A percentile compares a stretch with the other conserved stretches of the same genome.
These are phyloP conservation scores for Clarias magur DNA, from an alignment of 2,113 vertebrate genomes.

Conservation along the genomic window DNA sequence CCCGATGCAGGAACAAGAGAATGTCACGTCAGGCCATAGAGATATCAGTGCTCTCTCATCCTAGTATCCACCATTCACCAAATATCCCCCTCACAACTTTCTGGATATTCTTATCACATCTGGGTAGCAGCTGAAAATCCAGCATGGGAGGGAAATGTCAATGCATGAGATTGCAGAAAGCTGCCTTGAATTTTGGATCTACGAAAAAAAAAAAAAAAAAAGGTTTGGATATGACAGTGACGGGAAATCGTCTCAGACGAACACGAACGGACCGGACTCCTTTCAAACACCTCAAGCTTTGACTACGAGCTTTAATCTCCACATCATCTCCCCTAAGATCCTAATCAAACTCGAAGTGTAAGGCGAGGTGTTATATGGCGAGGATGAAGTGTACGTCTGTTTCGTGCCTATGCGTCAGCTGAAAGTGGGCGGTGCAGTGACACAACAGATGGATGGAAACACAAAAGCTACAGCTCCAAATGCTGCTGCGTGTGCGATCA, in stretches of 20 bases:
- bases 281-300: not conserved
- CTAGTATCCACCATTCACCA: not conserved
- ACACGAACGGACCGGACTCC: not conserved
- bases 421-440: not conserved
- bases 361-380: not conserved
- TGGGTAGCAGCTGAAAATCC: slow-evolving; percentile 28
- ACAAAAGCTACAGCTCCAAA: slow-evolving; percentile 1
- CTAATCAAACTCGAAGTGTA: not conserved
- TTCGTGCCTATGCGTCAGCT: not conserved
- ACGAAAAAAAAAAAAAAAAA: not conserved
- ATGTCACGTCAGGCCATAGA: not conserved
- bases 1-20: not conserved
- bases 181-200: not conserved
- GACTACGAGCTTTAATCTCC: not conserved
- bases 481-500: not conserved
- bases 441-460: slow-evolving; percentile 22
- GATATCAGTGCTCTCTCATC: not conserved
- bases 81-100: not conserved
- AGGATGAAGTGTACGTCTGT: not conserved
- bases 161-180: not conserved
- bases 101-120: slow-evolving; percentile 3
- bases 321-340: not conserved
- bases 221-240: not conserved
- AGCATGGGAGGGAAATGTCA: slow-evolving; percentile 24
- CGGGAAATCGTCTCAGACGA: not conserved